Conservation (phyloP, 2,888 invertebrate genomes). For the Drosophila falleni region DNA sequence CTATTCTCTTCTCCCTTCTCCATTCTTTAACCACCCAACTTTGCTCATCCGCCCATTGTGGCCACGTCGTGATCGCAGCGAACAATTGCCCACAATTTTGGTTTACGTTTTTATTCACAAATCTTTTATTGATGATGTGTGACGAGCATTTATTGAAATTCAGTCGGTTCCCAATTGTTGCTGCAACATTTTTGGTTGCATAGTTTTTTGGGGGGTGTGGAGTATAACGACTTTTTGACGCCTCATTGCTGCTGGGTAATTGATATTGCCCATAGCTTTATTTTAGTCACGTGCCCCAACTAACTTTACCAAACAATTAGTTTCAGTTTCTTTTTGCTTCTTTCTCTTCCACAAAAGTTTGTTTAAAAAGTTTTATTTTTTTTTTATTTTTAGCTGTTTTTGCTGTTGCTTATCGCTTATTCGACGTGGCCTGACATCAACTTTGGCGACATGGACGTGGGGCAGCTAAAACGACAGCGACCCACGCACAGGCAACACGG, state of each 20-base stretch:
- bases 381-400: conserved; percentile 40
- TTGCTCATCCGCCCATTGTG: neutral
- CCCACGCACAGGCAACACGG: conserved; percentile 37
- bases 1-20: neutral
- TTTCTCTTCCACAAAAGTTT: conserved; percentile 52
- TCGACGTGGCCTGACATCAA: conserved; percentile 43
- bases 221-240: conserved; percentile 54
- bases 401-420: conserved; percentile 57
- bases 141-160: conserved; percentile 41
- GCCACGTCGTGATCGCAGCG: conserved; percentile 14
- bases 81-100: conserved; percentile 67
- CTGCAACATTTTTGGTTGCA: conserved; percentile 33
- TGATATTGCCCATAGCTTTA: conserved; percentile 61
- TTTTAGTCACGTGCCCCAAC: conserved; percentile 72
- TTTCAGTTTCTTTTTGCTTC: conserved; percentile 47
- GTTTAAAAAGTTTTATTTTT: conserved; percentile 52
- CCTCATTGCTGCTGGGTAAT: conserved; percentile 67
- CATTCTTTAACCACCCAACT: neutral
- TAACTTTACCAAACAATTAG: conserved; percentile 76
- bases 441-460: conserved; percentile 43
- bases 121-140: conserved; percentile 79
- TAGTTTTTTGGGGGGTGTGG: conserved; percentile 10
- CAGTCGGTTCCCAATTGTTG: conserved; percentile 23
- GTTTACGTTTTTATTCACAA: conserved; percentile 60
- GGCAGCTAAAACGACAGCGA: conserved; percentile 40